These are phyloP conservation scores for Gracilinanus agilis DNA, from an alignment of 2,113 vertebrate genomes.

Conservation along the genomic window DNA sequence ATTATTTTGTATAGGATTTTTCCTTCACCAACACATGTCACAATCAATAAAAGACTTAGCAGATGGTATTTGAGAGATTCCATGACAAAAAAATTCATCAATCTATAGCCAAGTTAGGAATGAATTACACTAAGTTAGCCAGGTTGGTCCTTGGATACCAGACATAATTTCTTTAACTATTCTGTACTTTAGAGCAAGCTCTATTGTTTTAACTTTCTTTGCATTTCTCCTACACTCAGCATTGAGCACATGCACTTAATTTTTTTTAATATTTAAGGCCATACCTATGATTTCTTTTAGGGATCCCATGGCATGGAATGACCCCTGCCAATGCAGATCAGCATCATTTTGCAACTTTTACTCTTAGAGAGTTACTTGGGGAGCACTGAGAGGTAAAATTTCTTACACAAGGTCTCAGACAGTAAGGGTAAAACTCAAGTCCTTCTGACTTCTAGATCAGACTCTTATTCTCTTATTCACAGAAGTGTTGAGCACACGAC, in stretches of 20 bases:
- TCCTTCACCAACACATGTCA: not conserved
- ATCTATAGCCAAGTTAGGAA: not conserved
- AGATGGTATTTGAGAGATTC: not conserved
- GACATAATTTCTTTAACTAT: not conserved
- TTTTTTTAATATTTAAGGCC: not conserved
- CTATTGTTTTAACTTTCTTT: not conserved
- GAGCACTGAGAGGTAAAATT: not conserved
- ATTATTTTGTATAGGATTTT: not conserved
- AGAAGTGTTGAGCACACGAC: not conserved
- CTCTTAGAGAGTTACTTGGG: not conserved
- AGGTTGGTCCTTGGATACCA: not conserved
- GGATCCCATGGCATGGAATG: not conserved
- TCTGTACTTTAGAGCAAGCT: not conserved
- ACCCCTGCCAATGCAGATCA: not conserved
- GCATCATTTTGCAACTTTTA: not conserved
- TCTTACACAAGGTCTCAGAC: not conserved
- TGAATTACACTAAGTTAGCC: not conserved
- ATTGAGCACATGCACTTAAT: not conserved
- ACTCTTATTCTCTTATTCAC: too few species aligned
- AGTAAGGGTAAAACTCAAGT: not conserved
- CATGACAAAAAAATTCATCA: not conserved
- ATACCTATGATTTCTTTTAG: not conserved
- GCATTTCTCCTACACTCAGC: not conserved
- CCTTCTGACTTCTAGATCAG: not conserved
- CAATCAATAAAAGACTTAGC: not conserved